Evolutionary conservation across 2,113 vertebrate species (phyloP), one percentile per base, ranked within the genome.

Genomic region (Etheostoma cragini): DNA sequence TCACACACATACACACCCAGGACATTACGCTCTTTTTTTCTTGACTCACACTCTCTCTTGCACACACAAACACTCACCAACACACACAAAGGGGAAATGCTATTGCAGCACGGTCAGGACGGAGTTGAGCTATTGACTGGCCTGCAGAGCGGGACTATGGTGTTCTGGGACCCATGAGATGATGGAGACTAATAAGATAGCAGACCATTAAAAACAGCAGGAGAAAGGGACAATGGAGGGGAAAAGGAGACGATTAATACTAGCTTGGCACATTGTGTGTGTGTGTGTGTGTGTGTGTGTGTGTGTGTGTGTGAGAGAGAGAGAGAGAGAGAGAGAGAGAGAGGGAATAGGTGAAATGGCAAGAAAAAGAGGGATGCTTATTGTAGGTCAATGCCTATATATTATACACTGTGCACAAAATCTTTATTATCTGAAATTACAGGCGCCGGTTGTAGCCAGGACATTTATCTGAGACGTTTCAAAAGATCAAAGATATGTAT

Each of bases 111-210:
- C 61, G 60, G 30, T 75, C 78, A 79, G 80, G 62, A 50, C 62
- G 30, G 58, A 66, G 75, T 19, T 82, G 71, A 82, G 79, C 72
- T 74, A 79, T 78, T 68, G 85, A 76, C 58, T 74, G 57, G 50
- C 52, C 82, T 73, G 60, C 66, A 82, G 67, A 83, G 72, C 62
- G 38, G 68, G 67, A 60, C 71, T 76, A 58, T 70, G 74, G 80
- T 77, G 82, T 80, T 75, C 63, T 73, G 52, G 52, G 60, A 74
- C 70, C n/a, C 19, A 4, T 57, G 68, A 81, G 78, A 88, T 83
- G 71, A 81, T 84, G 72, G n/a, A 69, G 61, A 78, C 73, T 85
- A 90, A 89, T 84, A 81, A 76, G 50, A 84, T 71, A 68, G 80
- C 60, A 79, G 61, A 72, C 33, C 26, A 89, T 92, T 87, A 85